Base-by-base conservation (phyloP, 2,888 invertebrate species). In the Ichneumoninae sp. region DNA sequence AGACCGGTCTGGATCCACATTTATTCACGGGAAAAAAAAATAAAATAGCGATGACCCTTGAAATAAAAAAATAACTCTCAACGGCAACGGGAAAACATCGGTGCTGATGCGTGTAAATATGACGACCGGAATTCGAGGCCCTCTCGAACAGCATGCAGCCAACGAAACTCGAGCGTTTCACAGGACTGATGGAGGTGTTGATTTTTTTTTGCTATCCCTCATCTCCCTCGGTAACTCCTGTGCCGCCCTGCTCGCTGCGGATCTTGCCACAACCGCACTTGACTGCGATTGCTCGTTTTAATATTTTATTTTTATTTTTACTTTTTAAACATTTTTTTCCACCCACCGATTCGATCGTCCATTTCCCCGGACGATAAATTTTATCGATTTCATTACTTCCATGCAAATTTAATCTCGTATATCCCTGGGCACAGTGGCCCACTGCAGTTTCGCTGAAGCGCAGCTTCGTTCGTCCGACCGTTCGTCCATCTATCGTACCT, bases 301-400 rank as follows among this genome's bases (percentile, higher is more conserved):
- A 40, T 40, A 13, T 44, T 44, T 47, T 5, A 3, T 40, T 19
- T 8, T 44, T 68, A 44, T 68, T 68, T 33, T 68, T 13, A 13
- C 16, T 7, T 6, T 69, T 50, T 26, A 3, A 52, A 26, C 0
- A 22, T 19, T 54, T 57, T 57, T 57, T 26, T 52, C n/a, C 1
- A 8, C 52, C 26, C 33, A 52, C 65, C 47, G 26, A 57, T 16
- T 75, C 7, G 22, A 19, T 6, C 22, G 57, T 4, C 57, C 52
- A 19, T n/a, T 47, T 5, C 33, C 16, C 22, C 19, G n/a, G 50
- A 50, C 7, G 26, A 50, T 47, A 36, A n/a, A 26, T 44, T 47
- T 57, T 68, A 68, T 77, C 33, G 13, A 19, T 5, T 79, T 16
- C 44, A 19, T 66, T 40, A 19, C 66, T 72, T 16, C 72, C 40